Evolutionary conservation across 2,797 vertebrate species (phyloP), one percentile per base, ranked within the genome.

Genomic region (Cyprinella venusta): DNA sequence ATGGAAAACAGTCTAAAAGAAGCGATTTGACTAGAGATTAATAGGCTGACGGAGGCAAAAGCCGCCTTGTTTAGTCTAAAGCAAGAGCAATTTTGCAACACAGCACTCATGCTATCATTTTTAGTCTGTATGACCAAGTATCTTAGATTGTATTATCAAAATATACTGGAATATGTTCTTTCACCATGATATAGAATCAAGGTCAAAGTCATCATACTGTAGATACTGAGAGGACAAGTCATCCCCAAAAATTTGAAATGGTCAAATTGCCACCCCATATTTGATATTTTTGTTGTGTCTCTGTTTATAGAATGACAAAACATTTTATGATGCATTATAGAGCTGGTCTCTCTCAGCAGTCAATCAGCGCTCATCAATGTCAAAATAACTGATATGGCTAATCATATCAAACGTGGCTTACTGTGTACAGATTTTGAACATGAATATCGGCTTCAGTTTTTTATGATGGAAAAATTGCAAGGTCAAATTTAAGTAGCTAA

Each of bases 21-120:
- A 91, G 92, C 90, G 92, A 94, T 94, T 91, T 92, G 92, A 91
- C 94, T 93, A 88, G 88, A 89, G 93, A 93, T 95, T 92, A 94
- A 93, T 92, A 90, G 90, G 88, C 91, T 88, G 89, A 90, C 86
- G 65, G 86, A 90, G 89, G 89, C 88, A 88, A 90, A 91, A 76
- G 64, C 86, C 38, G 64, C 88, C 87, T 81, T 90, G 89, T 84
- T 87, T 90, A 79, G 61, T 84, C 81, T 89, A 82, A 91, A 92
- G 89, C 89, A 89, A 91, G 91, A 91, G 89, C 89, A 86, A 70
- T 68, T 69, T 21, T 33, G 36, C 33, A 56, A 75, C 42, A 26
- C n/a, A 48, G 42, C 69, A 72, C 26, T 52, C 48, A 56, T 56
- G 33, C 72, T 4, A 75, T 56, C 33, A 5, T 15, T 24, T 56